Evolutionary conservation across 2,888 invertebrate species (phyloP).

Genomic region (Drosophila infuscata): DNA sequence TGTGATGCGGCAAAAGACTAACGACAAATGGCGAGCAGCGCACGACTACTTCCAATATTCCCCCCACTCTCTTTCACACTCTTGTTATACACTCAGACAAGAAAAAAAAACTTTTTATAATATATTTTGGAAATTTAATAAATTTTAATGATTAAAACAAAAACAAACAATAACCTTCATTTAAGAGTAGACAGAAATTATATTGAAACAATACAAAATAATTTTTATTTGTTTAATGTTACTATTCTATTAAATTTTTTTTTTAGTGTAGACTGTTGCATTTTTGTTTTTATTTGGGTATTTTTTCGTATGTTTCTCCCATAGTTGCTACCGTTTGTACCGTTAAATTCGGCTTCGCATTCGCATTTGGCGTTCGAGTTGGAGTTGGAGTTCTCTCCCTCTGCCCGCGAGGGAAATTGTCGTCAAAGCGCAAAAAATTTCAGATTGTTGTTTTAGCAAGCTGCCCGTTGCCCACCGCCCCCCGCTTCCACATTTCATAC

Average conservation of each 20-base stretch:
- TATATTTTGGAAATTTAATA: too few relatives aligned
- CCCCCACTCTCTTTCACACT: not conserved
- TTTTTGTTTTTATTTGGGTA: not conserved
- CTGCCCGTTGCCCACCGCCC: not conserved
- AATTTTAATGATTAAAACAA: too few relatives aligned
- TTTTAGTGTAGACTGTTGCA: conserved; percentile 18
- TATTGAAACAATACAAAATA: not conserved
- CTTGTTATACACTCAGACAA: conserved; percentile 3
- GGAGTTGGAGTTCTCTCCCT: conserved; percentile 16
- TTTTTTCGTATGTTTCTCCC: conserved; percentile 29
- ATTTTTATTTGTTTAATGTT: not conserved
- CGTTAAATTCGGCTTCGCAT: conserved; percentile 60
- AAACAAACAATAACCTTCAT: not conserved
- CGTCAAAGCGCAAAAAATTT: conserved; percentile 76
- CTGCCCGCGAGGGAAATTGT: conserved; percentile 77
- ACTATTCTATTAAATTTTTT: not conserved
- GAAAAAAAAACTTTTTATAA: not conserved
- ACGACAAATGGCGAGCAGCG: conserved; percentile 40
- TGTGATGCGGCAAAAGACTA: conserved; percentile 67
- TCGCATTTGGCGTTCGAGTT: conserved; percentile 62
- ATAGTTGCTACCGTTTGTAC: conserved; percentile 48
- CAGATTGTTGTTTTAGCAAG: conserved; percentile 73
- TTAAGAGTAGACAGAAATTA: not conserved
- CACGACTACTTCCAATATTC: conserved; percentile 22
- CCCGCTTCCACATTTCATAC: conserved; percentile 9